Evolutionary conservation across 2,797 vertebrate genomes (phyloP).

Genomic region (Peromyscus aztecus): DNA sequence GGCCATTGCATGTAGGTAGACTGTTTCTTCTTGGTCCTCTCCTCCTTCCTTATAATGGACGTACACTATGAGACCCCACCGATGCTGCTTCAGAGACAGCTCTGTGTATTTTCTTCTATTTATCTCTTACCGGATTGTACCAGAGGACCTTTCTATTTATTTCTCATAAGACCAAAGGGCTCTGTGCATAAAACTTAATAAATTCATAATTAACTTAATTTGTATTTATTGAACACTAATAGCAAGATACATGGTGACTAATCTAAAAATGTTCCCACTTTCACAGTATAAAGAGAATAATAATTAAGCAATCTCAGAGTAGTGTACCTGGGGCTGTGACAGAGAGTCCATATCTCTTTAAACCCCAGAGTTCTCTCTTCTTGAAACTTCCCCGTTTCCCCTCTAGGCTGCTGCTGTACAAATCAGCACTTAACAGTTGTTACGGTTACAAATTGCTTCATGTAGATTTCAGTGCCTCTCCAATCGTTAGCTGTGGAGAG

Average conservation of each 20-base stretch:
- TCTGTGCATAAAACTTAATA: conserved; percentile 51
- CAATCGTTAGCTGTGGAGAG: not conserved
- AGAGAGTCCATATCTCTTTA: not conserved
- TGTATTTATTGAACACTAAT: conserved; percentile 25
- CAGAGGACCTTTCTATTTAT: not conserved
- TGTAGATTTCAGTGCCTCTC: not conserved
- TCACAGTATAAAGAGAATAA: not conserved
- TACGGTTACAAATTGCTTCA: not conserved
- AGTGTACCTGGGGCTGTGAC: not conserved
- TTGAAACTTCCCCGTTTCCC: not conserved
- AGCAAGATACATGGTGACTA: not conserved
- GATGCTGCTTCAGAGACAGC: not conserved
- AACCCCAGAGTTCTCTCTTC: not conserved
- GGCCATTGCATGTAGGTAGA: not conserved
- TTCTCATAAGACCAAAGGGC: not conserved
- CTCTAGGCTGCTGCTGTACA: not conserved
- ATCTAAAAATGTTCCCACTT: not conserved
- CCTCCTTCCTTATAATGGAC: not conserved
- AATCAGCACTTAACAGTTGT: conserved; percentile 24
- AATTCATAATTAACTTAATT: conserved; percentile 34
- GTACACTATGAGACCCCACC: not conserved
- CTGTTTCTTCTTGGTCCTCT: not conserved
- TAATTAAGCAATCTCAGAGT: not conserved
- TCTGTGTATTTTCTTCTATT: not conserved
- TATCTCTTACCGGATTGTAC: not conserved